These are phyloP conservation scores for Bacillus rossius DNA, from an alignment of 1,140 invertebrate genomes.

Conservation along the genomic window DNA sequence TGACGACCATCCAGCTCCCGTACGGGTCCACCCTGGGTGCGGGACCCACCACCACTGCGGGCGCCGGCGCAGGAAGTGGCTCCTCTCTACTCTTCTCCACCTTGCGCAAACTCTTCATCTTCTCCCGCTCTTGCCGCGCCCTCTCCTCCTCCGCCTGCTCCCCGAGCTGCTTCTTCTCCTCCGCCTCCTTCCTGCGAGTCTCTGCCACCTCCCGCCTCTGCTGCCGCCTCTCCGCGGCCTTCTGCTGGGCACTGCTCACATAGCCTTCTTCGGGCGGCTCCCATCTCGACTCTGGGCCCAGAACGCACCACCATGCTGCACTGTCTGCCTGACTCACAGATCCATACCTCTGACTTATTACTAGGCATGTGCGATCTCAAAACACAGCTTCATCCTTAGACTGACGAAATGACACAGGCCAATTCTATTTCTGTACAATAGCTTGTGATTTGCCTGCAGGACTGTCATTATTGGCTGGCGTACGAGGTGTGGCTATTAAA, in stretches of 20 bases:
- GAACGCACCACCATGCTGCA: too few relatives aligned
- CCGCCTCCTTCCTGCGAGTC: slow-evolving; percentile 31
- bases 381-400: too few relatives aligned
- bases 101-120: slow-evolving; percentile 34
- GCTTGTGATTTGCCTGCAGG: too few relatives aligned
- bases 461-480: too few relatives aligned
- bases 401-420: too few relatives aligned
- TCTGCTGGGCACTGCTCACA: slow-evolving; percentile 54
- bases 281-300: slow-evolving; percentile 55
- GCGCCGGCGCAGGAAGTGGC: slow-evolving; percentile 25
- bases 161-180: slow-evolving; percentile 37
- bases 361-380: too few relatives aligned
- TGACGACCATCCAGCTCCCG: slow-evolving; percentile 56
- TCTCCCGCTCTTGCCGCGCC: slow-evolving; percentile 24
- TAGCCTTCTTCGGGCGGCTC: slow-evolving; percentile 58
- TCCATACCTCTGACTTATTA: too few relatives aligned
- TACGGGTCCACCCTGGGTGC: slow-evolving; percentile 52
- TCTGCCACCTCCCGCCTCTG: slow-evolving; percentile 38
- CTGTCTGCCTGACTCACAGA: too few relatives aligned
- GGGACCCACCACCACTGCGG: slow-evolving; percentile 40
- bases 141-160: slow-evolving; percentile 42
- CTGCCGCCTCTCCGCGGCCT: slow-evolving; percentile 44
- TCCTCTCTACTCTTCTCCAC: slow-evolving; percentile 28
- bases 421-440: too few relatives aligned
- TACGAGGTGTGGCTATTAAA: too few relatives aligned